These are phyloP conservation scores for Drosophila kuntzei DNA, from an alignment of 2,888 invertebrate genomes.

Conservation along the genomic window DNA sequence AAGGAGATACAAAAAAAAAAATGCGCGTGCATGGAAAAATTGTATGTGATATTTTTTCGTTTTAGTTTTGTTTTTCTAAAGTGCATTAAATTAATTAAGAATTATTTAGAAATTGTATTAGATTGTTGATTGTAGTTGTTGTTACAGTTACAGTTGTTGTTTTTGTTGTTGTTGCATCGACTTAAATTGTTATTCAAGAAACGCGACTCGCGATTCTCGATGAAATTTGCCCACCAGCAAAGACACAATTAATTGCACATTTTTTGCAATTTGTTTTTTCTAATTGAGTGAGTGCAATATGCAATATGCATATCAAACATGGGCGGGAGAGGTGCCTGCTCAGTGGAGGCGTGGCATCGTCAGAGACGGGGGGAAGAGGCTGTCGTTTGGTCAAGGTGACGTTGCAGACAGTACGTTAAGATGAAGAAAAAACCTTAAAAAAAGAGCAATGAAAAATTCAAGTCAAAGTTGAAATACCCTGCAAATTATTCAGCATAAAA, in stretches of 20 bases:
- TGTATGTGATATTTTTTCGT: conserved; percentile 11
- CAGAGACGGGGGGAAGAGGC: not conserved
- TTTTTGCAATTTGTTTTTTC: conserved; percentile 51
- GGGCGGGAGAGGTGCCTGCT: conserved; percentile 14
- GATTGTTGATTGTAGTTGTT: conserved; percentile 22
- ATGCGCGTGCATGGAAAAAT: conserved; percentile 37
- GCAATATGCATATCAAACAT: conserved; percentile 49
- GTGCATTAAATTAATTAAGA: conserved; percentile 58
- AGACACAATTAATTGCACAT: conserved; percentile 49
- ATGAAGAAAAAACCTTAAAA: not conserved
- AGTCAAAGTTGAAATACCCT: not conserved
- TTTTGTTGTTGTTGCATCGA: conserved; percentile 31
- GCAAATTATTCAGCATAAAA: not conserved
- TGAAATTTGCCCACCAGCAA: conserved; percentile 60
- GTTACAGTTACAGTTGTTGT: conserved; percentile 13
- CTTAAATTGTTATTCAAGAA: conserved; percentile 76
- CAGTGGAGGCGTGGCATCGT: conserved; percentile 7
- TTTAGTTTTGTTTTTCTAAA: conserved; percentile 13
- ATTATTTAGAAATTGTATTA: conserved; percentile 50
- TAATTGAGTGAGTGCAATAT: conserved; percentile 62
- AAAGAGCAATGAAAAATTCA: not conserved
- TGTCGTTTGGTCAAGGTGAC: conserved; percentile 30
- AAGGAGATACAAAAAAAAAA: conserved; percentile 9
- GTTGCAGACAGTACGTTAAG: conserved; percentile 10
- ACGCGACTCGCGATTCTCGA: conserved; percentile 48